Evolutionary conservation across 1,140 invertebrate genomes (phyloP).

Genomic region (Drosophila nasuta): DNA sequence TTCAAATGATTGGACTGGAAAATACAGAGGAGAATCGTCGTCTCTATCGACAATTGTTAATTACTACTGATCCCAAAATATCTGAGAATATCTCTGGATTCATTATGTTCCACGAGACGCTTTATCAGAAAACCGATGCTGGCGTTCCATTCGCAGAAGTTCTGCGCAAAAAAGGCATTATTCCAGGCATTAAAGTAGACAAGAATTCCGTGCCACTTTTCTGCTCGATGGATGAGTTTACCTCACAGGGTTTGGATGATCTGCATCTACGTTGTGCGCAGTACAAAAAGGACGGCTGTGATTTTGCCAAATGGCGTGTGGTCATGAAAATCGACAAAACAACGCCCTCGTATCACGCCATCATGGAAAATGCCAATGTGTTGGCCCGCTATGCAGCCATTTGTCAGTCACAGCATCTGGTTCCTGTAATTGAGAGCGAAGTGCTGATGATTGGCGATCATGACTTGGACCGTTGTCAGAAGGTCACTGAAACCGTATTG

Average conservation of each 20-base stretch:
- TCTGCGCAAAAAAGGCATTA: slow-evolving; percentile 92
- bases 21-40: slow-evolving; percentile 96
- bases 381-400: slow-evolving; percentile 98
- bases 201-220: slow-evolving; percentile 94
- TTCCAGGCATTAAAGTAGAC: slow-evolving; percentile 97
- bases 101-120: slow-evolving; percentile 98
- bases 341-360: slow-evolving; percentile 95
- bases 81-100: slow-evolving; percentile 95
- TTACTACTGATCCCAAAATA: slow-evolving; percentile 92
- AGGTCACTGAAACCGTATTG: slow-evolving; percentile 96
- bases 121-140: slow-evolving; percentile 96
- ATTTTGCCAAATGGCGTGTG: slow-evolving; percentile 99
- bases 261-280: slow-evolving; percentile 96
- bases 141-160: slow-evolving; percentile 93
- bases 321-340: slow-evolving; percentile 97
- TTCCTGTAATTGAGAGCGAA: slow-evolving; percentile 99
- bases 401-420: slow-evolving; percentile 97
- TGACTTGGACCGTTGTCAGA: slow-evolving; percentile 95
- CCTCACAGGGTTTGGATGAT: slow-evolving; percentile 98
- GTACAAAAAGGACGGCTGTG: slow-evolving; percentile 99
- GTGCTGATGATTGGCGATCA: slow-evolving; percentile 94
- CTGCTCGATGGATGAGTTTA: slow-evolving; percentile 96
- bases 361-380: slow-evolving; percentile 97
- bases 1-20: slow-evolving; percentile 88
- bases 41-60: slow-evolving; percentile 94